Evolutionary conservation across 2,888 invertebrate genomes (phyloP).

Genomic region (Oasisia sp.): DNA sequence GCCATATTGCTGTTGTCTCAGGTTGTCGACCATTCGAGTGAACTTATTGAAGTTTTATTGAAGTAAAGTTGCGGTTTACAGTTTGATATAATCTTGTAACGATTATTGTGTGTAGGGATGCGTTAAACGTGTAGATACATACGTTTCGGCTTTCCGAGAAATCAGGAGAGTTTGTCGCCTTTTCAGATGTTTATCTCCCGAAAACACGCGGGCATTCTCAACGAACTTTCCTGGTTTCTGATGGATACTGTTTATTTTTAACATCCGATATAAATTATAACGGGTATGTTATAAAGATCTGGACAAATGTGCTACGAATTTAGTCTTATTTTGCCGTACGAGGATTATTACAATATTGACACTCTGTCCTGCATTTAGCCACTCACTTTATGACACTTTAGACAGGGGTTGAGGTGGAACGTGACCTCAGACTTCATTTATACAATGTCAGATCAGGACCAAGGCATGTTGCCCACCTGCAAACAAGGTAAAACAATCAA

Average conservation of each 20-base stretch:
- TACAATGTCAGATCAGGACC: no score
- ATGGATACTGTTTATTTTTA: not conserved
- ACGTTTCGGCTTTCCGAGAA: not conserved
- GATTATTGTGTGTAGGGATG: not conserved
- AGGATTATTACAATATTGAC: no score
- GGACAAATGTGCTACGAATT: no score
- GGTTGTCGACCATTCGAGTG: not conserved
- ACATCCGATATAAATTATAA: no score
- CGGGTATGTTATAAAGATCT: no score
- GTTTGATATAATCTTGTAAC: not conserved
- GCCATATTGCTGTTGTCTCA: not conserved
- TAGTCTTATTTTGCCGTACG: no score
- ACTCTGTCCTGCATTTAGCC: no score
- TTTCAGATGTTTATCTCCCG: not conserved
- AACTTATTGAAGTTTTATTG: not conserved
- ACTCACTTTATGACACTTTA: not conserved
- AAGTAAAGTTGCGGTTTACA: not conserved
- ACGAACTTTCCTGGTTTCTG: not conserved
- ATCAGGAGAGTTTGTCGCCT: not conserved
- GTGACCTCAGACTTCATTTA: no score
- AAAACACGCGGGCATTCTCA: not conserved
- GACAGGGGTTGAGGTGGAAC: not conserved
- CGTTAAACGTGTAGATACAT: not conserved
- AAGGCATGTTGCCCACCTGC: no score
- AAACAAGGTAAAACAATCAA: no score